These are phyloP conservation scores for Crotalus tigris DNA, from an alignment of 2,113 vertebrate genomes.

Conservation along the genomic window DNA sequence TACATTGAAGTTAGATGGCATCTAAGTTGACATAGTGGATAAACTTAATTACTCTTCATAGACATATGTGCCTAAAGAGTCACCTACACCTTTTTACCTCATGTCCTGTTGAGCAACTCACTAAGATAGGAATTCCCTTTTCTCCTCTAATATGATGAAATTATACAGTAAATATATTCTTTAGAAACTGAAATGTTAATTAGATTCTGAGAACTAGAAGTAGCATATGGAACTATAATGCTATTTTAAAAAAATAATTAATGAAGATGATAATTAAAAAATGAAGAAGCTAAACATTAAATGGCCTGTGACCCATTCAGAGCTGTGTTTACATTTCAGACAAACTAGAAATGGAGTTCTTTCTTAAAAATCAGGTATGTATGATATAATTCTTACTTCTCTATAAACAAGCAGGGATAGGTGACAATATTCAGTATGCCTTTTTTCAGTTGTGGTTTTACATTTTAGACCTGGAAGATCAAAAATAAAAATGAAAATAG, in stretches of 20 bases:
- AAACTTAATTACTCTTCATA: conserved; percentile 55
- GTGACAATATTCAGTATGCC: neutral
- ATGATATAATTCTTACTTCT: neutral
- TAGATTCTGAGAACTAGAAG: conserved; percentile 27
- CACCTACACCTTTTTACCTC: conserved; percentile 33
- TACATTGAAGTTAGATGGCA: neutral
- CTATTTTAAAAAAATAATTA: neutral
- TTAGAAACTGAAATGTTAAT: conserved; percentile 27
- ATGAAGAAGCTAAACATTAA: neutral
- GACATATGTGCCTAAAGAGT: conserved; percentile 49
- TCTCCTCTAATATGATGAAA: conserved; percentile 2
- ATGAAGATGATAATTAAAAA: neutral
- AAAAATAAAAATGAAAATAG: neutral
- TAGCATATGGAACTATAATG: neutral
- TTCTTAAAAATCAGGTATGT: neutral
- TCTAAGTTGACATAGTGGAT: neutral
- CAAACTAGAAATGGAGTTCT: neutral
- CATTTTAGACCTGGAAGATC: neutral
- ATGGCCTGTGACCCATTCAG: neutral
- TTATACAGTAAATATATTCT: neutral
- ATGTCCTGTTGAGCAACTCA: conserved; percentile 44
- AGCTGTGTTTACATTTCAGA: neutral
- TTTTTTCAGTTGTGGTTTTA: neutral
- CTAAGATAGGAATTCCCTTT: neutral
- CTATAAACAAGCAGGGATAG: neutral